Conservation (phyloP, 1,140 invertebrate genomes). For the Drosophila sturtevanti region DNA sequence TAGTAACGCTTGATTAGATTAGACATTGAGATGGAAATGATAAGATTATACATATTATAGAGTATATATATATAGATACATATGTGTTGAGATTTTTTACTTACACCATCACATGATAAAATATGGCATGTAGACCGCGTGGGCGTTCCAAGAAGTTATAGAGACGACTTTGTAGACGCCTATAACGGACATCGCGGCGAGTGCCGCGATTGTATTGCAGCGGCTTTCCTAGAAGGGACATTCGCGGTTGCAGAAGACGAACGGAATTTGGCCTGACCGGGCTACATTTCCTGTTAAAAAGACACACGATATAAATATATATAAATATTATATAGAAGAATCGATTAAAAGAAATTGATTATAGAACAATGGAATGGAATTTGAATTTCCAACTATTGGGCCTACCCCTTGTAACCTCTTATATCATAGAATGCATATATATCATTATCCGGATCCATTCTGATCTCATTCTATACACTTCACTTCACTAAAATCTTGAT, state of each 20-base stretch:
- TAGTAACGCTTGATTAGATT: neutral
- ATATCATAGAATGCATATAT: slow-evolving; percentile 74
- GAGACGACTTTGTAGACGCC: slow-evolving; percentile 93
- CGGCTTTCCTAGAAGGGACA: slow-evolving; percentile 95
- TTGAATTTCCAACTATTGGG: no score
- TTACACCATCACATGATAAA: slow-evolving; percentile 97
- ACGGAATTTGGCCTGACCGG: slow-evolving; percentile 83
- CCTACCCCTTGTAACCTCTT: slow-evolving; percentile 58
- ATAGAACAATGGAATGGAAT: no score
- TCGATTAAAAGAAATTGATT: neutral
- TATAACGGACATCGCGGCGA: slow-evolving; percentile 93
- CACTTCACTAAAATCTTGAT: slow-evolving; percentile 28
- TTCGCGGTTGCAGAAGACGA: slow-evolving; percentile 90
- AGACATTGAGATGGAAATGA: neutral
- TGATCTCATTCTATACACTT: slow-evolving; percentile 31
- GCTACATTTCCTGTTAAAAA: slow-evolving; percentile 79
- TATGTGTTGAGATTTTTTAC: slow-evolving; percentile 84
- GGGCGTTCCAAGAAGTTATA: slow-evolving; percentile 98
- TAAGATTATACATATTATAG: neutral
- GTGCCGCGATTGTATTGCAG: slow-evolving; percentile 91
- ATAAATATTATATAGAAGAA: neutral
- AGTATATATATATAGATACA: neutral
- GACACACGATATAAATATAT: neutral
- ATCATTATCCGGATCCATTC: slow-evolving; percentile 74
- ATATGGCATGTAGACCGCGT: slow-evolving; percentile 91